A percentile compares a stretch with the other conserved stretches of the same genome.
These are phyloP conservation scores for Helleia helle DNA, from an alignment of 2,888 invertebrate genomes.

Conservation along the genomic window DNA sequence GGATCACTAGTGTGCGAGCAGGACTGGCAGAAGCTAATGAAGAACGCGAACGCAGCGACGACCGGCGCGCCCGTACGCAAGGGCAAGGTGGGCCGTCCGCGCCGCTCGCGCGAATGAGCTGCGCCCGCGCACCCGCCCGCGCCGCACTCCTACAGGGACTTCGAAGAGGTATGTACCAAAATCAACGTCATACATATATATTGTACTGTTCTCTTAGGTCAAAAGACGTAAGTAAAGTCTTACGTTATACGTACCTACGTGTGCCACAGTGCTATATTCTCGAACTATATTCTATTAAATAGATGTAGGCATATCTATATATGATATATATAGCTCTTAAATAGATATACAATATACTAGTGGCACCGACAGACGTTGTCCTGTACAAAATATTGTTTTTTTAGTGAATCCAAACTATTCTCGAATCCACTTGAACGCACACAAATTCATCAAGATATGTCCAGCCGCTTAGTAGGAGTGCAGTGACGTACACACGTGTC, in stretches of 20 bases:
- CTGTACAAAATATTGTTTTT: too few relatives aligned
- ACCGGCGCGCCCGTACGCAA: slow-evolving; percentile 84
- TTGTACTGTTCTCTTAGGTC: neutral
- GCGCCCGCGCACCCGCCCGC: slow-evolving; percentile 31
- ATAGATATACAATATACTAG: too few relatives aligned
- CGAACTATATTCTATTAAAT: too few relatives aligned
- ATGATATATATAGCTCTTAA: too few relatives aligned
- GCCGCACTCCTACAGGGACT: slow-evolving; percentile 58
- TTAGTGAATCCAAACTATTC: too few relatives aligned
- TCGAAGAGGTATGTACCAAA: slow-evolving; percentile 62
- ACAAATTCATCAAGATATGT: too few relatives aligned
- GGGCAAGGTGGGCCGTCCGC: slow-evolving; percentile 91
- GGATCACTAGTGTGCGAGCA: slow-evolving; percentile 95
- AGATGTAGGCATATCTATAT: too few relatives aligned
- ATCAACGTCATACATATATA: too few relatives aligned
- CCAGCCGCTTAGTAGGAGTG: too few relatives aligned
- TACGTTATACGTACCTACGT: neutral
- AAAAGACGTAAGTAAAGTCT: neutral
- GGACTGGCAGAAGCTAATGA: slow-evolving; percentile 95
- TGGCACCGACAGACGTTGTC: too few relatives aligned
- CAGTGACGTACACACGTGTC: too few relatives aligned
- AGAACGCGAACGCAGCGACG: slow-evolving; percentile 78
- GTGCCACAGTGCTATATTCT: neutral
- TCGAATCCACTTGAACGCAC: too few relatives aligned
- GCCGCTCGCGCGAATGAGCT: slow-evolving; percentile 91